A percentile compares a stretch with the other conserved stretches of the same genome.
Conservation (phyloP, 2,797 vertebrate species). For the Sarcophilus harrisii region DNA sequence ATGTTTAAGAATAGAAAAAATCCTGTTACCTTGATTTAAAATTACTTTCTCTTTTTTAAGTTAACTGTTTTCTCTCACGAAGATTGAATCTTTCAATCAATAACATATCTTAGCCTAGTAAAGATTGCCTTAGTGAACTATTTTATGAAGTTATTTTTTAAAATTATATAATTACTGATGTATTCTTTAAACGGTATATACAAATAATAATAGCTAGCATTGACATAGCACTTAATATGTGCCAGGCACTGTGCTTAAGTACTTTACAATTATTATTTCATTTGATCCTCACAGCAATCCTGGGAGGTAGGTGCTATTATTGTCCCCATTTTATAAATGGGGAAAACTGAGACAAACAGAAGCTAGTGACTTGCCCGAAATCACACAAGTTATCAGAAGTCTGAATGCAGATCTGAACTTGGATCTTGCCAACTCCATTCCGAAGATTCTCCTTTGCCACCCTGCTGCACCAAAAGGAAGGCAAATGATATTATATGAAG, state of each 20-base stretch:
- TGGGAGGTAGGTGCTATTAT: neutral
- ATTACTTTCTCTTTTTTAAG: slow-evolving; percentile 8
- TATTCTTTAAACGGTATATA: neutral
- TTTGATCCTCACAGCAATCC: neutral
- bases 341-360: neutral
- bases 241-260: neutral
- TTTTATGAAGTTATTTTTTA: slow-evolving; percentile 11
- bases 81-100: neutral
- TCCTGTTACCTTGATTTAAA: neutral
- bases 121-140: neutral
- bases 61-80: neutral
- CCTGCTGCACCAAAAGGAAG: neutral
- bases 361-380: neutral
- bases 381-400: neutral
- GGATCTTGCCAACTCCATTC: neutral
- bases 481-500: neutral
- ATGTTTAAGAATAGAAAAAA: slow-evolving; percentile 19
- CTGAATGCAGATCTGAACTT: neutral
- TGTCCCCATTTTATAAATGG: neutral
- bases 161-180: slow-evolving; percentile 24
- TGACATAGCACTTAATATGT: neutral
- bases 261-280: neutral
- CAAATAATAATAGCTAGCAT: neutral
- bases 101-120: neutral
- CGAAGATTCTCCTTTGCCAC: neutral